Evolutionary conservation across 2,797 vertebrate genomes (phyloP), one percentile per base, ranked within the genome.

Genomic region (Manis crassicaudata): DNA sequence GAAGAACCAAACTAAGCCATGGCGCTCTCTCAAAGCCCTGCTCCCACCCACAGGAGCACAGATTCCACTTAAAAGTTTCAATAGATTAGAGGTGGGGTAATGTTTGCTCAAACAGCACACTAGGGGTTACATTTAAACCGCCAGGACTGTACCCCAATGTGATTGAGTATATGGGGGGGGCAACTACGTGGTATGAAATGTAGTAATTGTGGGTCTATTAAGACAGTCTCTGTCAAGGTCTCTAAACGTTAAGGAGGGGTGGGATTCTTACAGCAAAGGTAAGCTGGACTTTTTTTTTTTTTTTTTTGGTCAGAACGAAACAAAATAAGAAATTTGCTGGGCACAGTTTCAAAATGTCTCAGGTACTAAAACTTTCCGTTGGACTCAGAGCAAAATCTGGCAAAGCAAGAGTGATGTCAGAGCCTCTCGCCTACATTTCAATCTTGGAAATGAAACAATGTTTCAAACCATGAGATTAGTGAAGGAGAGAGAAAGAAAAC

Each of bases 121-220:
- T 77, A 37, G 52, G 11, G 62, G 72, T 58, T 65, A 1, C 32
- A 7, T 40, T 81, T 54, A 70, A 86, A 35, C 68, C 37, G 60
- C 46, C 20, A 43, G 63, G 60, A 1, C 80, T 68, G 65, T 6
- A 63, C 73, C 75, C 2, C 3, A 86, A 65, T 50, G 52, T 8
- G 37, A 88, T 0, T 88, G 96, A 43, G 88, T 68, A 77, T 90
- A 46, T 96, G 63, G 25, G 85, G 73, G 70, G 68, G 58, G 86
- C 92, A 81, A 54, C 77, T 73, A 29, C 75, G 8, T 8, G 63
- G 63, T 72, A 67, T 35, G 86, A 96, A 96, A 96, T 87, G 75
- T n/a, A 81, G 63, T 85, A 88, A 81, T 94, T 80, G 92, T 62
- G 82, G 65, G 35, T 75, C 73, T 97, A 35, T 92, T 96, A 88